phyloP scores from a whole-genome alignment of 2,797 vertebrate genomes.

The Linurgus olivaceus region DNA sequence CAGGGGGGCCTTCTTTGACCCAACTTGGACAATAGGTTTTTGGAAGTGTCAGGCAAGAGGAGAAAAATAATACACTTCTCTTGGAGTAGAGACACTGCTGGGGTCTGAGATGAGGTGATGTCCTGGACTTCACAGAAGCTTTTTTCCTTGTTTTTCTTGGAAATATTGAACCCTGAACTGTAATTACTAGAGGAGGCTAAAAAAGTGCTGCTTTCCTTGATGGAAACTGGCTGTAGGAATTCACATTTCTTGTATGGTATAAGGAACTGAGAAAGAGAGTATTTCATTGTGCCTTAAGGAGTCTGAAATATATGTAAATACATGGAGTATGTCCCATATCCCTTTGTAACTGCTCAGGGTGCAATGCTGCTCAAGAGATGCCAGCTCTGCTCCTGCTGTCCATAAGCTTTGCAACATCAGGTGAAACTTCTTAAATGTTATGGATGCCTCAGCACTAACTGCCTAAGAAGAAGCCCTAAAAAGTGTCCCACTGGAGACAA shows the following conservation, averaged over 20 bases:
- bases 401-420: not conserved
- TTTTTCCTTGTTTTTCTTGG: not conserved
- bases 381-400: not conserved
- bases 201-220: not conserved
- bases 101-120: not conserved
- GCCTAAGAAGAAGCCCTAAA: not conserved
- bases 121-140: not conserved
- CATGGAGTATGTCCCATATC: fast-evolving
- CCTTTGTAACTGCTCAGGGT: not conserved
- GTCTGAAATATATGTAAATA: not conserved
- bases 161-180: not conserved
- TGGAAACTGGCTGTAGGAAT: not conserved
- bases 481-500: not conserved
- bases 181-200: not conserved
- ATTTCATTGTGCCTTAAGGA: not conserved
- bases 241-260: not conserved
- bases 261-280: not conserved
- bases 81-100: not conserved
- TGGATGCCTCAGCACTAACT: not conserved
- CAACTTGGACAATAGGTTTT: not conserved
- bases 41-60: not conserved
- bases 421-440: not conserved
- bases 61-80: not conserved
- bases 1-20: not conserved
- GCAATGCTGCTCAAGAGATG: not conserved